These are phyloP conservation scores for Hylaea fasciaria DNA, from an alignment of 2,888 invertebrate species.

Conservation along the genomic window DNA sequence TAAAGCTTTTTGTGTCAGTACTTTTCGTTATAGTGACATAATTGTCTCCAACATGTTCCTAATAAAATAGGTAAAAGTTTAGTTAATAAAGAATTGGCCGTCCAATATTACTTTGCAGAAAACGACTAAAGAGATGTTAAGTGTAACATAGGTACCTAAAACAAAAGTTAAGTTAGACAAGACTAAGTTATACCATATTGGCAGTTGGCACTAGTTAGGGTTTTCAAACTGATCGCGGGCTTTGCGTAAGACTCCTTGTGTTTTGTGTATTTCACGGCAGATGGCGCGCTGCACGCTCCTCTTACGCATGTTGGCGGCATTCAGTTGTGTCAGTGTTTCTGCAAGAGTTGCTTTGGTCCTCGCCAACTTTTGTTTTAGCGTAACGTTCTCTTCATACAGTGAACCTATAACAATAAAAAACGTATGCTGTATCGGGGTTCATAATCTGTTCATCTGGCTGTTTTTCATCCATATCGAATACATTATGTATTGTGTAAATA, in stretches of 20 bases:
- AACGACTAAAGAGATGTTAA: too few species aligned
- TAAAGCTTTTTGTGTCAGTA: constrained; percentile 18
- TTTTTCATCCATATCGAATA: background rate
- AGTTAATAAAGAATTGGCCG: background rate
- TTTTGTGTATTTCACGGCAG: constrained; percentile 91
- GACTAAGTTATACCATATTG: background rate
- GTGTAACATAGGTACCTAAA: too few species aligned
- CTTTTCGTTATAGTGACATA: constrained; percentile 5
- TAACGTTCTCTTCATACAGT: constrained; percentile 87
- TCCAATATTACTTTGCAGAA: background rate
- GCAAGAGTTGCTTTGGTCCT: constrained; percentile 90
- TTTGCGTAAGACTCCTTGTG: constrained; percentile 90
- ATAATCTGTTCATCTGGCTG: too few species aligned
- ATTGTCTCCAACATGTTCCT: background rate
- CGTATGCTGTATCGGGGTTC: background rate
- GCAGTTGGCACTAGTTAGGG: constrained; percentile 44
- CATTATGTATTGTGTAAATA: too few species aligned
- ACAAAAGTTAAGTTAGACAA: too few species aligned
- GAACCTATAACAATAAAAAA: constrained; percentile 62
- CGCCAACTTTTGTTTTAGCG: constrained; percentile 88
- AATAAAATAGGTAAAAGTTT: background rate
- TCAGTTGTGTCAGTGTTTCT: constrained; percentile 90
- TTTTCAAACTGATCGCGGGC: constrained; percentile 90
- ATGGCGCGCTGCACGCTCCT: constrained; percentile 93
- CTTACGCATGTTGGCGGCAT: constrained; percentile 91